These are phyloP conservation scores for Eilema sororculum DNA, from an alignment of 2,888 invertebrate species.

Conservation along the genomic window DNA sequence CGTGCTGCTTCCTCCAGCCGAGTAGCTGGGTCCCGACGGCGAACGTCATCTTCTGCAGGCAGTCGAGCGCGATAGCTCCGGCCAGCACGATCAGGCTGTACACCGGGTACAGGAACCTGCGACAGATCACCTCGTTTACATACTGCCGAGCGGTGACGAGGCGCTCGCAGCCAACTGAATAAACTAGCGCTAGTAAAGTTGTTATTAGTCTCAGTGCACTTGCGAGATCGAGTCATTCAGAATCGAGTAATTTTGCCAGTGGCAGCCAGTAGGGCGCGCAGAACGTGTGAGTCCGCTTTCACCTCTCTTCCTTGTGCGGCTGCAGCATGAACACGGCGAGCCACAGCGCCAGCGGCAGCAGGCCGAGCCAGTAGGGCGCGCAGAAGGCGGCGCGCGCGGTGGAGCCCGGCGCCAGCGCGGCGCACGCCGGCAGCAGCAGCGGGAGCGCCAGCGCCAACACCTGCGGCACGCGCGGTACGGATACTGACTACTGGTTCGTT, in stretches of 20 bases:
- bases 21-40: constrained; percentile 70
- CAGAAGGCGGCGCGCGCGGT: constrained; percentile 90
- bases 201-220: too few species aligned
- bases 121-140: constrained; percentile 27
- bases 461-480: constrained; percentile 68
- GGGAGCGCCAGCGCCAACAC: constrained; percentile 89
- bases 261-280: constrained; percentile 91
- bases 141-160: too few species aligned
- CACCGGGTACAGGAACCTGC: constrained; percentile 96
- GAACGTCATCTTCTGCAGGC: constrained; percentile 90
- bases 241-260: too few species aligned
- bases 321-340: constrained; percentile 94
- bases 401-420: constrained; percentile 87
- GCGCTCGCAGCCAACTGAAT: too few species aligned
- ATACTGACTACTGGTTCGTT: too few species aligned
- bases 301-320: constrained; percentile 96
- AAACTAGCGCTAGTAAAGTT: too few species aligned
- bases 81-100: constrained; percentile 96
- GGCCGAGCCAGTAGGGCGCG: constrained; percentile 91
- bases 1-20: constrained; percentile 69
- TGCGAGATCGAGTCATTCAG: too few species aligned
- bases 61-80: constrained; percentile 93
- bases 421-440: constrained; percentile 83
- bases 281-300: constrained; percentile 58
- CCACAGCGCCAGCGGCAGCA: constrained; percentile 95